These are phyloP conservation scores for Amazona finschi DNA, from an alignment of 2,797 vertebrate genomes.

Conservation along the genomic window DNA sequence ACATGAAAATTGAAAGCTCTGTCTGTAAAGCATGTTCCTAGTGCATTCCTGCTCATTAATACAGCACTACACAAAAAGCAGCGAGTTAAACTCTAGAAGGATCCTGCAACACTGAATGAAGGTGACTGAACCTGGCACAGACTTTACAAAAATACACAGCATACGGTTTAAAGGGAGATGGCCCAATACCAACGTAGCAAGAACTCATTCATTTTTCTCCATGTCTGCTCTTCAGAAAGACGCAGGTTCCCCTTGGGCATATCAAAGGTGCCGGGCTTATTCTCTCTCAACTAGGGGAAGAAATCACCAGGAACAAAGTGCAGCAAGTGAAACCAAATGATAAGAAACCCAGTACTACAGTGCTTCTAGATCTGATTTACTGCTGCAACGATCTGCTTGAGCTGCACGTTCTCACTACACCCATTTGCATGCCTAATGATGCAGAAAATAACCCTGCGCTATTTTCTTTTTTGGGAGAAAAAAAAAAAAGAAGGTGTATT, in stretches of 20 bases:
- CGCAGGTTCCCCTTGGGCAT: conserved; percentile 28
- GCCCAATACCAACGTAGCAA: conserved; percentile 46
- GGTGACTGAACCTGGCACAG: conserved; percentile 53
- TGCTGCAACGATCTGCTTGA: conserved; percentile 47
- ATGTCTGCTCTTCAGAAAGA: conserved; percentile 38
- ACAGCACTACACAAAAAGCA: background rate
- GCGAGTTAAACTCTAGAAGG: conserved; percentile 22
- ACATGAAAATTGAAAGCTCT: conserved; percentile 34
- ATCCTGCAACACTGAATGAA: conserved; percentile 30
- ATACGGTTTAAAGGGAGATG: conserved; percentile 55
- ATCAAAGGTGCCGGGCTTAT: background rate
- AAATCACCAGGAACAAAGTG: conserved; percentile 40
- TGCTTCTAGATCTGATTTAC: conserved; percentile 18
- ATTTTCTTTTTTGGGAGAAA: background rate
- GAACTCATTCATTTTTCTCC: conserved; percentile 61
- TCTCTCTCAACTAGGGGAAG: background rate
- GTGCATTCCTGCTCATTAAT: background rate
- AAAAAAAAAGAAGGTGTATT: background rate
- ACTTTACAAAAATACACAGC: conserved; percentile 49
- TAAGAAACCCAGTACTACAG: conserved; percentile 6
- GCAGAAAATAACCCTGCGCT: conserved; percentile 60
- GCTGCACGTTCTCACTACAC: conserved; percentile 57
- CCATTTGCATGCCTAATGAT: conserved; percentile 60
- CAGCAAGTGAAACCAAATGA: conserved; percentile 38
- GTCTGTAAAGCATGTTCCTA: background rate